Percentiles rank a stretch among this genome's conserved stretches.
Conservation (phyloP, 2,113 vertebrate genomes). For the Lucifuga dentata region DNA sequence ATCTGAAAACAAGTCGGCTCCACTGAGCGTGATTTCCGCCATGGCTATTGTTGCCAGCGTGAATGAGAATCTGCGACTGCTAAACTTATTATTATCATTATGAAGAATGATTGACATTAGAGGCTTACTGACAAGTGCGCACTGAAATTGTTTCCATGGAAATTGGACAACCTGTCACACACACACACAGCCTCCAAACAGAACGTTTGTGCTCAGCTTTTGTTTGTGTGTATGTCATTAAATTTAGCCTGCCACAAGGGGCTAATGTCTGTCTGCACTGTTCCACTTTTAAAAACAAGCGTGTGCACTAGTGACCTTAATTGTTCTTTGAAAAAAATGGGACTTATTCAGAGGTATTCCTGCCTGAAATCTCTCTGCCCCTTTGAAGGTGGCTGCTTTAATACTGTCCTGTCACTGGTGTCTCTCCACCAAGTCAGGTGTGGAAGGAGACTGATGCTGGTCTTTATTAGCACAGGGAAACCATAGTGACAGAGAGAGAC, state of each 20-base stretch:
- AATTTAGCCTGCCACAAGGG: conserved; percentile 40
- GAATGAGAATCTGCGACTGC: conserved; percentile 31
- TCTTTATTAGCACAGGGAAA: conserved; percentile 54
- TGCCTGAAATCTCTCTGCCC: conserved; percentile 20
- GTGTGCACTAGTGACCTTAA: background rate
- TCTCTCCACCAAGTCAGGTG: conserved; percentile 41
- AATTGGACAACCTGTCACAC: conserved; percentile 54
- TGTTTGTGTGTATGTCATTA: conserved; percentile 38
- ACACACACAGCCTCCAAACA: background rate
- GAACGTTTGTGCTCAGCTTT: background rate
- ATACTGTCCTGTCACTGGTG: conserved; percentile 46
- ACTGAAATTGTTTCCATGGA: conserved; percentile 57
- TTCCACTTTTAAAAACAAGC: conserved; percentile 21
- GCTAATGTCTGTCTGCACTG: conserved; percentile 3
- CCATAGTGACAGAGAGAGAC: conserved; percentile 29
- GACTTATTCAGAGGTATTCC: conserved; percentile 43
- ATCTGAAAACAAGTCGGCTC: background rate
- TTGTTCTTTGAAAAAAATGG: conserved; percentile 33
- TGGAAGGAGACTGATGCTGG: conserved; percentile 40
- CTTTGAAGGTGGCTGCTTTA: conserved; percentile 32
- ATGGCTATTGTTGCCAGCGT: conserved; percentile 21
- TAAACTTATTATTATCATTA: conserved; percentile 43
- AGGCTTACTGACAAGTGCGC: conserved; percentile 38
- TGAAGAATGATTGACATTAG: conserved; percentile 51
- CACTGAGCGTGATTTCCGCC: conserved; percentile 28